These are phyloP conservation scores for Erithacus rubecula DNA, from an alignment of 2,797 vertebrate species.

Conservation along the genomic window DNA sequence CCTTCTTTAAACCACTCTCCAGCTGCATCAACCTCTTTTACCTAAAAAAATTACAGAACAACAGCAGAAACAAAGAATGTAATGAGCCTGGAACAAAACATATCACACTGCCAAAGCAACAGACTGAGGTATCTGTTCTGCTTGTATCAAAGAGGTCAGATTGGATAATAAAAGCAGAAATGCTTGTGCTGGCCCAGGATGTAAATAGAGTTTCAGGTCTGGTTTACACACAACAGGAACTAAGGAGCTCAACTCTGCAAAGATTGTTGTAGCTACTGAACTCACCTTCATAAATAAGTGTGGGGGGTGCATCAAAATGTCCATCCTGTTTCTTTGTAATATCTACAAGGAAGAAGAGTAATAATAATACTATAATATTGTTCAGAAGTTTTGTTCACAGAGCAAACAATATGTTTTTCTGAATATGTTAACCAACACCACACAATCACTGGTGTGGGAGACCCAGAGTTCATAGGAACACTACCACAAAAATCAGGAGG, in stretches of 20 bases:
- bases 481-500: neutral
- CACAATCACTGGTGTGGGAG: neutral
- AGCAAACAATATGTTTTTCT: conserved; percentile 21
- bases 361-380: neutral
- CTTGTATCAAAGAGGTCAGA: neutral
- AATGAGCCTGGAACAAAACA: neutral
- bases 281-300: conserved; percentile 93
- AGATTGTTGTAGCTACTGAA: conserved; percentile 27
- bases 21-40: conserved; percentile 93
- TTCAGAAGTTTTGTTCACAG: conserved; percentile 40
- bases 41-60: conserved; percentile 75
- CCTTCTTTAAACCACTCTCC: conserved; percentile 97
- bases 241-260: neutral
- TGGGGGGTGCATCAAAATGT: conserved; percentile 87
- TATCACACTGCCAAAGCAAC: neutral
- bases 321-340: conserved; percentile 93
- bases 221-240: neutral
- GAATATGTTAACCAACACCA: neutral
- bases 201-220: neutral
- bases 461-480: neutral
- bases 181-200: neutral
- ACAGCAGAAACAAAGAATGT: neutral
- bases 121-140: neutral
- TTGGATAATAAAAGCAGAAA: neutral
- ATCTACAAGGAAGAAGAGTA: conserved; percentile 79